Base-by-base conservation (phyloP, 92 coral and sea anemone genomes). In the Heliopora coerulea region DNA sequence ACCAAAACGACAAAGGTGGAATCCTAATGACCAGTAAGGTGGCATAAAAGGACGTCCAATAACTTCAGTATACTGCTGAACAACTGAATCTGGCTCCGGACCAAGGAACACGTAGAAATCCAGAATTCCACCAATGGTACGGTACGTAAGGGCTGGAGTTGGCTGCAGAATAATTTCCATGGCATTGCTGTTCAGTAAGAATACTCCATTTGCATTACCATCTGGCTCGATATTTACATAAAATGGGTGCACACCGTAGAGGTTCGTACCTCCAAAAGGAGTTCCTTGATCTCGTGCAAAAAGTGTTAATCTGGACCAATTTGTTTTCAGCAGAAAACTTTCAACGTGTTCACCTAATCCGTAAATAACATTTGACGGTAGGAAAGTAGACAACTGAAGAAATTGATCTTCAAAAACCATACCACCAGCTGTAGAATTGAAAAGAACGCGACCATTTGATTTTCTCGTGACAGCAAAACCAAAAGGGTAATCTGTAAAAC, bases 351-450 rank as follows among this genome's bases (percentile, higher is more conserved):
- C 98, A 40, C 98, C 98, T 13, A 93, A 68, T 41, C 98, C 98
- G 60, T 89, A 93, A 24, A 93, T 54, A 31, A 74, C 73, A 58
- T 75, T 30, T 31, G 98, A 89, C 37, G 98, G 98, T 19, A 93
- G 35, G 25, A 88, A 82, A 31, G 96, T 78, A 3, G 98, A 93
- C 12, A 93, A 15, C 83, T 93, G 98, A 48, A 93, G 70, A 66
- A 93, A 93, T 83, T 93, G 98, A 65, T 93, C 92, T 59, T 89
- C 98, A 79, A 87, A 93, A 52, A 90, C 73, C 98, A 93, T 93
- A 29, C 91, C 98, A 49, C 98, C 98, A 26, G 86, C 95, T 10
- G 91, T 75, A 32, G 90, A 86, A 68, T 93, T 93, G 74, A 93
- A 93, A 26, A 93, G 44, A 34, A 88, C 91, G 42, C 89, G 87